Evolutionary conservation across 2,113 vertebrate genomes (phyloP), one percentile per base, ranked within the genome.

Genomic region (Suncus etruscus): DNA sequence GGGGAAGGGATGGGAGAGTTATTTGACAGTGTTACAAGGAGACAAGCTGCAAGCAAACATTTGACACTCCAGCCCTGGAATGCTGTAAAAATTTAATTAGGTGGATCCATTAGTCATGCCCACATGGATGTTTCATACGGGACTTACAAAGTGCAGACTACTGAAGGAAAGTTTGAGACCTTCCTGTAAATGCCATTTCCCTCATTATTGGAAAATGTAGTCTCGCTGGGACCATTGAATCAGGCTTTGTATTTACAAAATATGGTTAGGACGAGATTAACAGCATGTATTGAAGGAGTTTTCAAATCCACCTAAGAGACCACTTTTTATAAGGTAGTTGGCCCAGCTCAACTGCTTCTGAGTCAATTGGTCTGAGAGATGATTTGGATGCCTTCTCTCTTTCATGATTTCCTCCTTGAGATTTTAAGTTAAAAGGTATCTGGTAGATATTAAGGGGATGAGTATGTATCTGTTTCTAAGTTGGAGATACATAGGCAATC

Each of bases 51-150:
- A 97, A 96, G 97, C 96, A 98, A 98, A 97, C 94, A 97, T 98
- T 98, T 97, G 97, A 98, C 97, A 97, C 95, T 97, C 97, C 95
- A 94, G 96, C 3, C 12, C 92, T 97, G 98, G 98, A 98, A 98
- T 97, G 98, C 95, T 97, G 97, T 98, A 98, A 98, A 98, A 98
- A 96, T 97, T 98, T 98, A 98, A 98, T 98, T 98, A 98, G 98
- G 96, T 96, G 96, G 95, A 97, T 97, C 93, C 96, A 98, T 98
- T 98, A 98, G 97, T 98, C 97, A 98, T 97, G 96, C 95, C 78
- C 97, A 95, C 96, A 97, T 95, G 97, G 93, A 96, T 95, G 96
- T 95, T 98, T 97, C 97, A 96, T 97, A 96, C 75, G 83, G 96
- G 96, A 93, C 95, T 97, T 96, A 96, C 95, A 97, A 98, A 98